Evolutionary conservation across 2,888 invertebrate genomes (phyloP), one percentile per base, ranked within the genome.

Genomic region (Machimus atricapillus): DNA sequence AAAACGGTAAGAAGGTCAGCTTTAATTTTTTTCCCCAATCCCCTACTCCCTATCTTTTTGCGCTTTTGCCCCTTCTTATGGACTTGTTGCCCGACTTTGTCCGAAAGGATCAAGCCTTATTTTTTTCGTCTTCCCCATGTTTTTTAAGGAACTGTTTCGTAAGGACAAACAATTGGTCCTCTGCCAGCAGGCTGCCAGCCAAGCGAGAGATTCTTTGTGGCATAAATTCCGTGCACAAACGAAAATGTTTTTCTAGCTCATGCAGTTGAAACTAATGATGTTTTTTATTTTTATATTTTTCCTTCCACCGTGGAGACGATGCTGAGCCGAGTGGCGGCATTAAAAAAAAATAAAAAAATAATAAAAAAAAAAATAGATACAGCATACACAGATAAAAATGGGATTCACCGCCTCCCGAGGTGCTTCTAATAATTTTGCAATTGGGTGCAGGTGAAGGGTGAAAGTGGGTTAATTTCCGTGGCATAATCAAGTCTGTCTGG

Each of bases 181-280:
- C 31, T 66, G 82, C 82, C 82, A 82, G 58, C 82, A 82, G 82
- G 82, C 82, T 58, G 82, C 19, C 82, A 82, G 82, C 82, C 82
- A 82, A 82, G 66, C 66, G 58, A 27, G 82, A 37, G 19, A 82
- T 66, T 37, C 58, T 66, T 82, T 58, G 34, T 82, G 82, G 34
- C 82, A 82, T 82, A 82, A 82, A 82, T 82, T 66, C 82, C 6
- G 56, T 56, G 82, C 58, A 58, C 82, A 82, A 82, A 82, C 79
- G 82, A 82, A 82, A 82, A 82, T 82, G 82, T 82, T 82, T 82
- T 82, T 82, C 82, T 82, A 82, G 82, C 82, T 82, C 82, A 82
- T 82, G 82, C 52, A 82, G 82, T 82, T 82, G 82, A 82, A 82
- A 82, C 82, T 82, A 82, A 82, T 82, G 82, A 82, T 52, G 40